Conservation (phyloP, 2,113 vertebrate genomes). For the Carlito syrichta region DNA sequence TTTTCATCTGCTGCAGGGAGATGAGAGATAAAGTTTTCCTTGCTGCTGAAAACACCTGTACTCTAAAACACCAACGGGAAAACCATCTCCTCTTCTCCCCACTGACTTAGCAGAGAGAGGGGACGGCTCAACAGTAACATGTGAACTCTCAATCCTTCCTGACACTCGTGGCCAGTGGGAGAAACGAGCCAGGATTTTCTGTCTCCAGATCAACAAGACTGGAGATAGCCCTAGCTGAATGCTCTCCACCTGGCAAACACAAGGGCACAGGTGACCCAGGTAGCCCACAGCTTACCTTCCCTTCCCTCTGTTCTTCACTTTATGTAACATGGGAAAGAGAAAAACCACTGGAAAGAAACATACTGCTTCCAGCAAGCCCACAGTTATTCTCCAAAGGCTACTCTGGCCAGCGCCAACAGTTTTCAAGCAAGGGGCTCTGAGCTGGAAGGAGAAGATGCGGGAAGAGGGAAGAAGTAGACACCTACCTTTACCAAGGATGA, state of each 20-base stretch:
- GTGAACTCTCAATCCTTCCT: not conserved
- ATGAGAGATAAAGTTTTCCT: not conserved
- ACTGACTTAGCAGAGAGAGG: not conserved
- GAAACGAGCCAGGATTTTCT: not conserved
- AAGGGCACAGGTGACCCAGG: not conserved
- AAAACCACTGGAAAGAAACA: no score
- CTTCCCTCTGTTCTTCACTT: no score
- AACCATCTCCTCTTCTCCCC: not conserved
- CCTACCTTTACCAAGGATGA: not conserved
- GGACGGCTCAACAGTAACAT: not conserved
- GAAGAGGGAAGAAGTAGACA: not conserved
- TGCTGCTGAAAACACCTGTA: not conserved
- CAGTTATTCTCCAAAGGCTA: not conserved
- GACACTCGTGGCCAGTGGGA: fast-evolving
- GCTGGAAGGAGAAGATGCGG: not conserved
- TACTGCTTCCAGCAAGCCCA: not conserved
- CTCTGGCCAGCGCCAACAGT: not conserved
- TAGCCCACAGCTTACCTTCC: not conserved
- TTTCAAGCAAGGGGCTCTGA: not conserved
- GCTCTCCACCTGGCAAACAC: no score
- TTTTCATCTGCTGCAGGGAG: not conserved
- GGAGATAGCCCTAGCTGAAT: not conserved
- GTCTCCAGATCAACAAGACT: not conserved
- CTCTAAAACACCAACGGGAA: not conserved
- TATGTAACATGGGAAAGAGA: fast-evolving